Evolutionary conservation across 2,888 invertebrate genomes (phyloP).

Genomic region (Diloba caeruleocephala): DNA sequence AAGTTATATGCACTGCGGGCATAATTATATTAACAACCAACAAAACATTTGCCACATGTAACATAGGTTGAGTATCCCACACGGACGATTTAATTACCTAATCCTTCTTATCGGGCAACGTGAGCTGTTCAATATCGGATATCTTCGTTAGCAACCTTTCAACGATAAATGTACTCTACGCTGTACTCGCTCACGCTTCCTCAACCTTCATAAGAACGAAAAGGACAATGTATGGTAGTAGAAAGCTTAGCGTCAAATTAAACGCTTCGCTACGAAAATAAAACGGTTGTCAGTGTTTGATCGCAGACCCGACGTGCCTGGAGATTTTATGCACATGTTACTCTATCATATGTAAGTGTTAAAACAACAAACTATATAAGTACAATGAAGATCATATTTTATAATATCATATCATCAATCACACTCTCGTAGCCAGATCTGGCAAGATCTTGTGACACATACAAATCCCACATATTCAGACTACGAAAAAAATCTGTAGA

Average conservation of each 20-base stretch:
- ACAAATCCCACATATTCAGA: too few species aligned
- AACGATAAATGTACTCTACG: constrained; percentile 8
- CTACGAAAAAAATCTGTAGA: too few species aligned
- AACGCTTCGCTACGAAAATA: constrained; percentile 61
- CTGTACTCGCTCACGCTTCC: constrained; percentile 8
- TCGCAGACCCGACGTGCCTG: constrained; percentile 34
- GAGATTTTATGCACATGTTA: constrained; percentile 53
- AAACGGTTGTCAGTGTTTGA: constrained; percentile 55
- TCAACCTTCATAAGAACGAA: constrained; percentile 8
- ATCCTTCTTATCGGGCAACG: constrained; percentile 56
- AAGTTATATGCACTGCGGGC: constrained; percentile 3
- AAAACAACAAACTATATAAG: too few species aligned
- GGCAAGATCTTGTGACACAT: too few species aligned
- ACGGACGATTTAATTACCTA: constrained; percentile 49
- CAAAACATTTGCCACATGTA: constrained; percentile 26
- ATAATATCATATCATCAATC: too few species aligned
- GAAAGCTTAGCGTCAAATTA: constrained; percentile 38
- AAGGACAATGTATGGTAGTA: constrained; percentile 20
- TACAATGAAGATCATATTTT: too few species aligned
- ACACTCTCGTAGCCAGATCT: too few species aligned
- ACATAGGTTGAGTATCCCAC: constrained; percentile 38
- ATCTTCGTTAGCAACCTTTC: constrained; percentile 29
- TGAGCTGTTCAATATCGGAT: constrained; percentile 50
- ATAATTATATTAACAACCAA: constrained; percentile 9
- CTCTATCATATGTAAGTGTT: constrained; percentile 25